Conservation (phyloP, 2,797 vertebrate genomes). For the Halcyon badia region DNA sequence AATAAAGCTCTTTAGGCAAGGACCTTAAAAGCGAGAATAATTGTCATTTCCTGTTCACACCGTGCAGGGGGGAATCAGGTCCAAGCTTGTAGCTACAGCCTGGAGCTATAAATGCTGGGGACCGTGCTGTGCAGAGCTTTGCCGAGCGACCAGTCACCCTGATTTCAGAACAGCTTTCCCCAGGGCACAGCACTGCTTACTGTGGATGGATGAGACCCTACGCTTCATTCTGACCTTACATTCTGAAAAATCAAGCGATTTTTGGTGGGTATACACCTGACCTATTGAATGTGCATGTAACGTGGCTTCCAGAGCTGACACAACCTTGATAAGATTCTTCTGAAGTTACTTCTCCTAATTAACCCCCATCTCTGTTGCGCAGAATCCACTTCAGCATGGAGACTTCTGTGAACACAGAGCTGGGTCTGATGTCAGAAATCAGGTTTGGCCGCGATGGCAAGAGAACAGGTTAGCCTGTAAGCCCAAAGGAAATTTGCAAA, state of each 20-base stretch:
- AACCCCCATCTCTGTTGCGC: neutral
- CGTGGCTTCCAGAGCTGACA: neutral
- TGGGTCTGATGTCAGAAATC: neutral
- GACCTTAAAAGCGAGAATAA: neutral
- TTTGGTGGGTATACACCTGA: neutral
- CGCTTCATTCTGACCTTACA: neutral
- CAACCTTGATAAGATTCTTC: neutral
- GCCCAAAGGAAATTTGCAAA: constrained; percentile 21
- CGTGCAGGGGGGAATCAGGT: neutral
- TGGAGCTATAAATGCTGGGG: neutral
- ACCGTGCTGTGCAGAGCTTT: neutral
- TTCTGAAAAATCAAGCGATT: neutral
- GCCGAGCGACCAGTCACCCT: neutral
- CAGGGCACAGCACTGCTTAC: neutral
- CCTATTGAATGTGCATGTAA: neutral
- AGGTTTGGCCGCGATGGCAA: neutral
- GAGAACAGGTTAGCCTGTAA: constrained; percentile 17
- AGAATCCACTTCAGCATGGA: neutral
- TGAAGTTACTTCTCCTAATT: neutral
- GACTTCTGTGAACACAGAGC: neutral
- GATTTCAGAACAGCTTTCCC: neutral
- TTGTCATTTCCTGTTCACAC: neutral
- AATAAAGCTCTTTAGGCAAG: constrained; percentile 14
- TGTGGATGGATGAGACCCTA: neutral
- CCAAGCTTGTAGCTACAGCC: neutral